Conservation (phyloP, 1,140 invertebrate species). For the Aphis craccivora region DNA sequence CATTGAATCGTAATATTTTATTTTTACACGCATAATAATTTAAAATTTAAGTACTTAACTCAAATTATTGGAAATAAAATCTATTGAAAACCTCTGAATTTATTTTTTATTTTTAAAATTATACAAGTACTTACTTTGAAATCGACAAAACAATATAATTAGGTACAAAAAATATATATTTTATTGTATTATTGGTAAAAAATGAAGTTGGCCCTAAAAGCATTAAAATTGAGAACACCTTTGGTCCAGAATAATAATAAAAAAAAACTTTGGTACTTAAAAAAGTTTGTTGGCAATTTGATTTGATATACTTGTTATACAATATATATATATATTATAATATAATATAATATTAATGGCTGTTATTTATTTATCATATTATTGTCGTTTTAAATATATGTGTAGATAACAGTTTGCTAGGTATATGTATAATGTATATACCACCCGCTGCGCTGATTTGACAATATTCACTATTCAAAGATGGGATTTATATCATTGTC, state of each 20-base stretch:
- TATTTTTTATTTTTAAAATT: not conserved
- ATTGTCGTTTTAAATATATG: not conserved
- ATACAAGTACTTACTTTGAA: not conserved
- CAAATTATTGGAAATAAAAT: conserved; percentile 1
- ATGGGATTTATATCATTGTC: not conserved
- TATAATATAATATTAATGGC: not conserved
- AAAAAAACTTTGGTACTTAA: conserved; percentile 4
- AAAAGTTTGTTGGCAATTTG: not conserved
- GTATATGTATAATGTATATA: not conserved
- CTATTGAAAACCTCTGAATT: not conserved
- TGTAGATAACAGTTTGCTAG: not conserved
- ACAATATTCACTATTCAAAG: not conserved
- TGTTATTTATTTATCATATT: conserved; percentile 11
- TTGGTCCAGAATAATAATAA: not conserved
- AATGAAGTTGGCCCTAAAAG: not conserved
- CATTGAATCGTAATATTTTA: not conserved
- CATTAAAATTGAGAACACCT: not conserved
- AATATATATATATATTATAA: not conserved
- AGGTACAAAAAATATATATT: not conserved
- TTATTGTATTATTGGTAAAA: not conserved
- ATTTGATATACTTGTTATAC: not conserved
- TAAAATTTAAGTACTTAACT: not conserved
- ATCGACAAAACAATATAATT: not conserved
- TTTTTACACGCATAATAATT: not conserved
- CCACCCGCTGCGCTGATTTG: not conserved